Evolutionary conservation across 2,888 invertebrate genomes (phyloP), one percentile per base, ranked within the genome.

Genomic region (Melanargia galathea): DNA sequence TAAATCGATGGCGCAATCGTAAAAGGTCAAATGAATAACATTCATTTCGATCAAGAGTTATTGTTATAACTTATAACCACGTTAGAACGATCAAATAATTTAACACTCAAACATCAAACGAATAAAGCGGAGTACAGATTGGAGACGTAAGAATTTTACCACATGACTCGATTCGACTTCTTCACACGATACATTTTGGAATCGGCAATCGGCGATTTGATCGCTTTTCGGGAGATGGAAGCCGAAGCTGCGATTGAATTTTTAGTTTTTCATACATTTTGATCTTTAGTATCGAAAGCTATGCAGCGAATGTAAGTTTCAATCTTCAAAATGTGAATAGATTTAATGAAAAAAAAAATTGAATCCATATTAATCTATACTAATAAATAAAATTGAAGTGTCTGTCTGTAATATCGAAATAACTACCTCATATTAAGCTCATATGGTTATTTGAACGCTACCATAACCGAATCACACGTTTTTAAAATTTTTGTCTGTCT

Each of bases 51-150:
- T 55, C 33, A 13, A 35, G 46, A 58, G 54, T 48, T 61, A 40
- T 43, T 60, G 20, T 57, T 61, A 54, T 59, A 38, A 62, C 46
- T 57, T 61, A 54, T 58, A 38, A 62, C 46, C 48, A 13, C 30
- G 26, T 49, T 30, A 49, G n/a, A 43, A 49, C 24, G 22, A 22
- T 46, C 46, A 24, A 30, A 16, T 49, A 26, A 26, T 49, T 49
- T 49, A 49, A 8, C 49, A 30, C 26, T 49, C 10, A 49, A n/a
- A 16, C 49, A 49, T 48, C 26, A 49, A 49, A 26, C 26, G 49
- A 6, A n/a, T 48, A 26, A 48, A n/a, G 49, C 16, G 16, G n/a
- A 26, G 24, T 26, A 16, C 49, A 26, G 8, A 49, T 16, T 48
- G 22, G 5, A 18, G 18, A 1, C 11, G 35, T 13, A 3, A 35